Base-by-base conservation (phyloP, 2,888 invertebrate species). In the Trissonchulus latispiculum region DNA sequence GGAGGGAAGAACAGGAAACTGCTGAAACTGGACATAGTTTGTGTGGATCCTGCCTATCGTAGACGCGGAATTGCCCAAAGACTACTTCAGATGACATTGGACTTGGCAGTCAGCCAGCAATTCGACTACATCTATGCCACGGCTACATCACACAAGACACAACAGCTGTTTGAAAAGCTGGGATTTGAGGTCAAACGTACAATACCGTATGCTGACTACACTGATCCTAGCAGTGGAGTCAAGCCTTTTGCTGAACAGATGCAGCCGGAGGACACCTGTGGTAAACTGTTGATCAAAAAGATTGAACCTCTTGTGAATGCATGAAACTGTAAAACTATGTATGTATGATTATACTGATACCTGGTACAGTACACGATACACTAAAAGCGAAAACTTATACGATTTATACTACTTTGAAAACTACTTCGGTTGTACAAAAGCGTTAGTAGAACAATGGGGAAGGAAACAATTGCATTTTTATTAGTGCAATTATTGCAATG, bases 1-100 rank as follows among this genome's bases (percentile, higher is more conserved):
- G 28, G 15, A 8, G 66, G 66, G 8, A 8, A n/a, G 28, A 8
- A 8, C 8, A 8, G 32, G 66, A 29, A 33, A 28, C 18, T 64
- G 18, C 66, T 64, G 35, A 64, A 64, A 64, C 66, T 64, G 31
- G 66, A 64, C 8, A 64, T 64, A 32, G 66, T 64, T 33, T 32
- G 31, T 28, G 66, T 64, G 8, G n/a, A 64, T 64, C 66, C 66
- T 8, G 8, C 8, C 15, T 64, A 64, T n/a, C 66, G 66, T 15
- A 8, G 66, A 15, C 66, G 66, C 35, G 66, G 66, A 8, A 64
- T 64, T 15, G 66, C 66, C 8, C 31, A 64, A 29, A 8, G 32
- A 8, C 66, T 64, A 29, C 66, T 64, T 8, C 8, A 64, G 35
- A 8, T 33, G 8, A 64, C 32, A 18, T 28, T 64, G 32, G 66